Evolutionary conservation across 1,140 invertebrate species (phyloP).

Genomic region (Dinothrombium tinctorium): DNA sequence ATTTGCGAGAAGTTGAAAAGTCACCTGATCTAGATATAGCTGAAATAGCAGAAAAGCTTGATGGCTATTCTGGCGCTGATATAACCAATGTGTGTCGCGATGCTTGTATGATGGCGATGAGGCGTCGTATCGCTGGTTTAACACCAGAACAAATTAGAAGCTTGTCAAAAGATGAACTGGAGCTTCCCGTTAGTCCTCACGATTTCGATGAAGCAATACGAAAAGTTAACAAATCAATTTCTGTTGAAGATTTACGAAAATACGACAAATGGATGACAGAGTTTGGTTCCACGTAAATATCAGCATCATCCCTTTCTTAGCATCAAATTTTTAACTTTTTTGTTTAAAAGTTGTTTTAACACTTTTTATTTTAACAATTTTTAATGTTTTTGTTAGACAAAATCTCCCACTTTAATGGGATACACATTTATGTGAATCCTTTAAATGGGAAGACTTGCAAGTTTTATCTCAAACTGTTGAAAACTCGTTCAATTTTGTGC

Average conservation of each 20-base stretch:
- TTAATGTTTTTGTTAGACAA: no score
- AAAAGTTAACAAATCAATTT: constrained; percentile 91
- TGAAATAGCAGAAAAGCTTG: constrained; percentile 57
- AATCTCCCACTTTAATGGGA: no score
- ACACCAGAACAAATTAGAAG: constrained; percentile 81
- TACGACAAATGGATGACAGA: constrained; percentile 96
- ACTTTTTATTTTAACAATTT: no score
- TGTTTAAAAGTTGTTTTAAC: no score
- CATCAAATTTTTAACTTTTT: no score
- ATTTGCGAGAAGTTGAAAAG: constrained; percentile 65
- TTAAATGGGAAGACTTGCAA: no score
- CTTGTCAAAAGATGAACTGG: constrained; percentile 79
- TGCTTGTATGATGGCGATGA: constrained; percentile 98
- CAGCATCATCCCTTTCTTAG: no score
- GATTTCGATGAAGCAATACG: constrained; percentile 79
- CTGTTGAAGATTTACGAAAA: constrained; percentile 75
- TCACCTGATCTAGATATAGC: constrained; percentile 55
- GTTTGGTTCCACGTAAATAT: constrained; percentile 59
- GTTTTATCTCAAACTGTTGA: no score
- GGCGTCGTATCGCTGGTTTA: constrained; percentile 73
- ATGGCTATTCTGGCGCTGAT: constrained; percentile 92
- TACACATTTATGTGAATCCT: no score
- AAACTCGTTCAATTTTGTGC: no score
- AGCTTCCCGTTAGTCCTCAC: constrained; percentile 65
- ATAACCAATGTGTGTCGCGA: constrained; percentile 98